These are phyloP conservation scores for Polypedilum pembai DNA, from an alignment of 1,140 invertebrate species.

Conservation along the genomic window DNA sequence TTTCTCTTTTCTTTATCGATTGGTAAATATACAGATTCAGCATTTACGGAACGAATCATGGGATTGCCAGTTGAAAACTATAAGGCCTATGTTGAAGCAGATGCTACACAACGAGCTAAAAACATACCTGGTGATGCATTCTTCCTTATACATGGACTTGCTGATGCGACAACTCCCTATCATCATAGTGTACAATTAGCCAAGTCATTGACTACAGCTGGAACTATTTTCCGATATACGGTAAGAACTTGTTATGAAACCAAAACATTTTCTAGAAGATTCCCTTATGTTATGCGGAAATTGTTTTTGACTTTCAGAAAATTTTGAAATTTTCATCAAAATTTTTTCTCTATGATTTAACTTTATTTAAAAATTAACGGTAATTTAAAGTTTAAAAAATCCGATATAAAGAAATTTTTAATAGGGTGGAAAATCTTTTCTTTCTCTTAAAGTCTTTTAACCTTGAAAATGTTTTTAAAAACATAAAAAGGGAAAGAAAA, in stretches of 20 bases:
- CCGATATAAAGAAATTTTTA: no score
- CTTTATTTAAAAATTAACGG: no score
- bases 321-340: no score
- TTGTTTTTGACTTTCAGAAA: no score
- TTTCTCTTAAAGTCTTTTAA: no score
- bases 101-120: slow-evolving; percentile 75
- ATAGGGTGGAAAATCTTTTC: no score
- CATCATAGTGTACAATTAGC: slow-evolving; percentile 84
- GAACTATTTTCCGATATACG: slow-evolving; percentile 84
- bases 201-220: slow-evolving; percentile 73
- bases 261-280: not conserved
- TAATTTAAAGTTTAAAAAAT: no score
- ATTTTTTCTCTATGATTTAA: no score
- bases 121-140: slow-evolving; percentile 78
- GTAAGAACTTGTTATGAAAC: slow-evolving; percentile 50
- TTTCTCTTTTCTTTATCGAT: not conserved
- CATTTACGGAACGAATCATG: slow-evolving; percentile 88
- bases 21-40: slow-evolving; percentile 61
- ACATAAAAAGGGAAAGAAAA: no score
- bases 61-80: slow-evolving; percentile 82
- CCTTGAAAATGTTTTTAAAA: no score
- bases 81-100: slow-evolving; percentile 85
- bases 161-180: slow-evolving; percentile 83
- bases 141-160: slow-evolving; percentile 80
- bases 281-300: no score